Percentiles rank a stretch among this genome's conserved stretches.
phyloP scores from a whole-genome alignment of 2,797 vertebrate genomes.

The Lagodon rhomboides region DNA sequence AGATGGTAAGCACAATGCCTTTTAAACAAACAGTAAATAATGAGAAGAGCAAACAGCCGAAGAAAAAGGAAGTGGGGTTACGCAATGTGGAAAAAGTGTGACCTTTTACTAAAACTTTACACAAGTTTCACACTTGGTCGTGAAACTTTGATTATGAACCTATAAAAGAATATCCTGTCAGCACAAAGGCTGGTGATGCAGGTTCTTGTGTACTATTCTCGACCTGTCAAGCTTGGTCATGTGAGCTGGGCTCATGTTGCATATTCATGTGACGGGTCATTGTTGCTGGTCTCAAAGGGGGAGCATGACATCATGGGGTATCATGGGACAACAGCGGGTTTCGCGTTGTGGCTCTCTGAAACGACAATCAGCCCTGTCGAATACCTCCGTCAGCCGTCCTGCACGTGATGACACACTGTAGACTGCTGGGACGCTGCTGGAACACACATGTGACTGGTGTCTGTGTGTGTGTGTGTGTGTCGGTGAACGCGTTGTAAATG shows the following conservation, averaged over 20 bases:
- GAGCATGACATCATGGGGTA: constrained; percentile 57
- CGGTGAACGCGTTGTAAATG: not conserved
- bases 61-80: constrained; percentile 44
- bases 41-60: not conserved
- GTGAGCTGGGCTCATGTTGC: constrained; percentile 36
- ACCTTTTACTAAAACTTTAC: not conserved
- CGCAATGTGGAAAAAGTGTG: not conserved
- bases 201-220: constrained; percentile 6
- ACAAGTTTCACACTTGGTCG: not conserved
- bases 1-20: not conserved
- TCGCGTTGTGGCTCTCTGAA: constrained; percentile 31
- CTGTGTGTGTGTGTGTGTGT: not conserved
- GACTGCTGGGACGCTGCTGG: constrained; percentile 37
- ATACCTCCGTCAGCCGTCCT: constrained; percentile 19
- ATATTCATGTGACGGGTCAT: constrained; percentile 43
- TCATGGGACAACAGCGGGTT: constrained; percentile 56
- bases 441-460: constrained; percentile 18
- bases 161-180: not conserved
- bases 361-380: constrained; percentile 46
- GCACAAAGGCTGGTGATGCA: not conserved
- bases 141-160: not conserved
- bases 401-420: constrained; percentile 13
- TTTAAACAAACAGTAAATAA: constrained; percentile 6
- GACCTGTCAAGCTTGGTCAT: constrained; percentile 34
- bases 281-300: constrained; percentile 53